Evolutionary conservation across 1,140 invertebrate species (phyloP).

Genomic region (Pseudomyrmex concolor): DNA sequence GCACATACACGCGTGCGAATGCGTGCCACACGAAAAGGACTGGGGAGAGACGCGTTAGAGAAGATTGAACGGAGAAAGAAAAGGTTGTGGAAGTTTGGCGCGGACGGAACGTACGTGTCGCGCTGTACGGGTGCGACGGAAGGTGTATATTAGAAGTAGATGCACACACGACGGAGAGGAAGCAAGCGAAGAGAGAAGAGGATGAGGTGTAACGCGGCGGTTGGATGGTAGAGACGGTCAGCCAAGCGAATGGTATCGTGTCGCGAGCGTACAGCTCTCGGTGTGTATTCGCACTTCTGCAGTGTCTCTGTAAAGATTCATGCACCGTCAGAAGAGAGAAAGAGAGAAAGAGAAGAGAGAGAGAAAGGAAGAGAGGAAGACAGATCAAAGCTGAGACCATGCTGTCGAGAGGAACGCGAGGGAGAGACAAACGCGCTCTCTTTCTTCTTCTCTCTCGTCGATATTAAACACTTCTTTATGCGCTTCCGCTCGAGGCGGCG

Average conservation of each 20-base stretch:
- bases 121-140: neutral
- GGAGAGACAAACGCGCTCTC: neutral
- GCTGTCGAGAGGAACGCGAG: neutral
- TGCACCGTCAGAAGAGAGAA: neutral
- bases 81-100: conserved; percentile 12
- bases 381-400: neutral
- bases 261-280: conserved; percentile 26
- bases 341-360: neutral
- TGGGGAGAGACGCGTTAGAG: no score
- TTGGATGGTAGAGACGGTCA: conserved; percentile 35
- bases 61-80: neutral
- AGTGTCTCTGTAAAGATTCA: conserved; percentile 43
- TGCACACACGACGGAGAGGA: conserved; percentile 28
- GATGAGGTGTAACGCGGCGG: conserved; percentile 46
- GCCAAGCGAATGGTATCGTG: conserved; percentile 46
- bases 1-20: neutral
- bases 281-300: neutral
- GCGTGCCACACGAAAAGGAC: neutral
- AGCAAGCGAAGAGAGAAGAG: neutral
- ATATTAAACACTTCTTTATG: conserved; percentile 57
- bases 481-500: conserved; percentile 52
- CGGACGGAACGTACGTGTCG: conserved; percentile 1
- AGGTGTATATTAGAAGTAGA: conserved; percentile 40
- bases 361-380: neutral
- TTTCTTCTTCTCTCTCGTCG: conserved; percentile 10